Evolutionary conservation across 1,140 invertebrate genomes (phyloP), one percentile per base, ranked within the genome.

Genomic region (Oncopodura yosiiana): DNA sequence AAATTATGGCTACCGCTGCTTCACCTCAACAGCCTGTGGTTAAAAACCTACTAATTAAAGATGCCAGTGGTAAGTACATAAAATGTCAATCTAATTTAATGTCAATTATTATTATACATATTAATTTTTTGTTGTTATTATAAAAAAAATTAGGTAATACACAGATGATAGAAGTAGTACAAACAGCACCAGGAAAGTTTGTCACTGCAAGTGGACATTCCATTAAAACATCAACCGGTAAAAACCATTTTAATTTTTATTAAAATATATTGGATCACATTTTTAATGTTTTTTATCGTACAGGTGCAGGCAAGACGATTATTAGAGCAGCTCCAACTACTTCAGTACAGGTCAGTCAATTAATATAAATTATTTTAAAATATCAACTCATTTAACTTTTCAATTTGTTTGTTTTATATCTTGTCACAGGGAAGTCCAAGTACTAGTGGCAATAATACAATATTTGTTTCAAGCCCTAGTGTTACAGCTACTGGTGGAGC

Each of bases 101-200:
- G n/a, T n/a, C n/a, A n/a, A n/a, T n/a, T n/a, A n/a, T n/a, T n/a
- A n/a, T n/a, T n/a, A n/a, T n/a, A n/a, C n/a, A n/a, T n/a, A n/a
- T n/a, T n/a, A n/a, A n/a, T n/a, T n/a, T n/a, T n/a, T n/a, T n/a
- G n/a, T n/a, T n/a, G n/a, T n/a, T n/a, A n/a, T n/a, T n/a, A n/a
- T n/a, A n/a, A n/a, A n/a, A n/a, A n/a, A n/a, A n/a, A n/a, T 1
- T 30, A 53, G 52, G 57, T 12, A 60, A 60, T 65, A 77, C 77
- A 43, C 80, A 81, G 70, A 73, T 80, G 65, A 78, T 81, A 41
- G 81, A 81, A 66, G 71, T 81, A 29, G 74, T 81, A 34, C 78
- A 79, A 56, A 74, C 73, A 53, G 60, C 61, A 46, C 59, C 63
- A 14, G 60, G 66, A n/a, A 65, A 65, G 49, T 64, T 64, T 49